Conservation (phyloP, 1,140 invertebrate genomes). For the Formica exsecta region DNA sequence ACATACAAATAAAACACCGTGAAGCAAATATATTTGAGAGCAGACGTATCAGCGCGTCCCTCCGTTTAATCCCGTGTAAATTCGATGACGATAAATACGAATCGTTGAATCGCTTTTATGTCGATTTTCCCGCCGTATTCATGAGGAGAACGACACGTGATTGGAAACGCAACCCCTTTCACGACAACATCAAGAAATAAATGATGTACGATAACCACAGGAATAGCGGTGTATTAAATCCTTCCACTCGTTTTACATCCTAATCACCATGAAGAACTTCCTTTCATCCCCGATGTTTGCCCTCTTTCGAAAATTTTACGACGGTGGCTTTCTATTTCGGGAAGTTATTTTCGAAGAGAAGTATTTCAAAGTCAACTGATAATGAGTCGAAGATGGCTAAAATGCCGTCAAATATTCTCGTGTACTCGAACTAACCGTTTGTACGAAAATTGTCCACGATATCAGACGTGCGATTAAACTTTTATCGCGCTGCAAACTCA, state of each 20-base stretch:
- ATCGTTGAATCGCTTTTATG: not conserved
- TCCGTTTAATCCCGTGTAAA: not conserved
- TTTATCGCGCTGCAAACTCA: constrained; percentile 8
- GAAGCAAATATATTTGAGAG: not conserved
- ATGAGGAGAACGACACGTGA: not conserved
- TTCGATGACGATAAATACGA: constrained; percentile 9
- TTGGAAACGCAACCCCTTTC: not conserved
- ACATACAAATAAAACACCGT: not conserved
- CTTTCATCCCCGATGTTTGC: not conserved
- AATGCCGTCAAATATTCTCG: not conserved
- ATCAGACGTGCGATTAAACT: not conserved
- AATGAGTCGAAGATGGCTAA: too few species aligned
- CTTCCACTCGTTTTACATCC: not conserved
- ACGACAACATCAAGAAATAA: not conserved
- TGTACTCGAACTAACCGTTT: not conserved
- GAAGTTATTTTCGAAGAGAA: constrained; percentile 7
- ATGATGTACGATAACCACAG: constrained; percentile 19
- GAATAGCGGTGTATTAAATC: not conserved
- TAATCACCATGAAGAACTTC: not conserved
- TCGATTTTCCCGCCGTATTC: not conserved
- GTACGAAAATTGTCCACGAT: not conserved
- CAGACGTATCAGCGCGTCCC: not conserved
- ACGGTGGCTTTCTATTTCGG: not conserved
- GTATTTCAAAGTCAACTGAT: not conserved
- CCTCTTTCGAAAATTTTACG: not conserved